phyloP scores from a whole-genome alignment of 2,888 invertebrate genomes.

The Zaprionus obscuricornis region DNA sequence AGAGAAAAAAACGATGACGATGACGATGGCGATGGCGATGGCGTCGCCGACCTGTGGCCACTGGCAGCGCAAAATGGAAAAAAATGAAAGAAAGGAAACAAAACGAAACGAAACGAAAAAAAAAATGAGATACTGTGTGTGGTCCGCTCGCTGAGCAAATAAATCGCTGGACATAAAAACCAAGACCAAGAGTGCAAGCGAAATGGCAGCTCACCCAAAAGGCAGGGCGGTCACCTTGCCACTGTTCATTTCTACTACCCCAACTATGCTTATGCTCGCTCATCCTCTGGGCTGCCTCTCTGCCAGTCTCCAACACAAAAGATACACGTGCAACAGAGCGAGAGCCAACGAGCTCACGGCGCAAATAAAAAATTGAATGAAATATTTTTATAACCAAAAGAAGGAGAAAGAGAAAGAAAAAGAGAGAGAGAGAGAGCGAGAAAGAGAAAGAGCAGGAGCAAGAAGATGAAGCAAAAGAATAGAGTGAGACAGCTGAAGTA shows the following conservation, averaged over 20 bases:
- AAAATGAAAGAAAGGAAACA: conserved; percentile 34
- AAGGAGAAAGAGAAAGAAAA: conserved; percentile 24
- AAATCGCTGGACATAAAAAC: conserved; percentile 71
- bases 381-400: conserved; percentile 80
- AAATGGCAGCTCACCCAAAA: conserved; percentile 50
- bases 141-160: conserved; percentile 67
- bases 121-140: conserved; percentile 76
- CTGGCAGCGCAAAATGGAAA: conserved; percentile 28
- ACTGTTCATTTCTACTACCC: too few species aligned
- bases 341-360: conserved; percentile 52
- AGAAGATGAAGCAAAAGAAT: conserved; percentile 5
- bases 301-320: conserved; percentile 19
- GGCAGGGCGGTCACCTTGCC: conserved; percentile 8
- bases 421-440: conserved; percentile 14
- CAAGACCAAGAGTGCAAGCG: conserved; percentile 57
- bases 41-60: conserved; percentile 61
- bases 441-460: conserved; percentile 4
- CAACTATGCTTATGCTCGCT: too few species aligned
- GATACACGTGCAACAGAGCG: conserved; percentile 35
- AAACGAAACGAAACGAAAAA: conserved; percentile 31
- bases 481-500: conserved; percentile 40
- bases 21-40: conserved; percentile 27
- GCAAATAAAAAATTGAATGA: conserved; percentile 75
- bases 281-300: too few species aligned
- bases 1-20: conserved; percentile 25